Evolutionary conservation across 2,888 invertebrate genomes (phyloP), one percentile per base, ranked within the genome.

Genomic region (Ceramica pisi): DNA sequence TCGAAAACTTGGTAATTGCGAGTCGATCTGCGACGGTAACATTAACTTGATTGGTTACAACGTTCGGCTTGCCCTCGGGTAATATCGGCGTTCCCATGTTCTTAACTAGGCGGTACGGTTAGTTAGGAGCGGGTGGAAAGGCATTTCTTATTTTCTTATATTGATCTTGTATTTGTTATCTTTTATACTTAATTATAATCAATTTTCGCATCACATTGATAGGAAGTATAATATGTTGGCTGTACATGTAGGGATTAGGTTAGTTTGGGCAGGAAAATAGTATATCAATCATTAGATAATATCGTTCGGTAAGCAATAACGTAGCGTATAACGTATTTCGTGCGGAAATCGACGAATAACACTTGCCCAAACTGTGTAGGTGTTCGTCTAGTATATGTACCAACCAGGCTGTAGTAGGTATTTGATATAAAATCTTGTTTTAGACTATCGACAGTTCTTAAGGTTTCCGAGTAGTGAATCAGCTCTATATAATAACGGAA

Each of bases 11-110:
- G 26, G 23, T 75, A 64, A 78, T 71, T 73, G 61, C 19, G 55
- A 64, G 57, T 48, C 51, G 61, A 75, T 75, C 59, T 38, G 48
- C 35, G 64, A 56, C 63, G 65, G 55, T 56, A 67, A 65, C 50
- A 64, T 67, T 64, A 80, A 67, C 48, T 72, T 71, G 74, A 82
- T 74, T 83, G 67, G 73, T 78, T 78, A 72, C 53, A 63, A 55
- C 51, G 23, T 35, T 56, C 41, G 35, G 8, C 12, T 10, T 59
- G 59, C 59, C 62, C 50, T 46, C 44, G 53, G 62, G 68, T 50
- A 44, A 55, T 76, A 71, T 65, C 56, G 59, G 38, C 23, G 55
- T 51, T 56, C 44, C 12, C 46, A 51, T 61, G 46, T 53, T 62
- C 48, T 60, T 68, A 70, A 53, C 62, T 14, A 57, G n/a, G 46